Evolutionary conservation across 2,797 vertebrate genomes (phyloP), one percentile per base, ranked within the genome.

Genomic region (Chaetodon trifasciatus): DNA sequence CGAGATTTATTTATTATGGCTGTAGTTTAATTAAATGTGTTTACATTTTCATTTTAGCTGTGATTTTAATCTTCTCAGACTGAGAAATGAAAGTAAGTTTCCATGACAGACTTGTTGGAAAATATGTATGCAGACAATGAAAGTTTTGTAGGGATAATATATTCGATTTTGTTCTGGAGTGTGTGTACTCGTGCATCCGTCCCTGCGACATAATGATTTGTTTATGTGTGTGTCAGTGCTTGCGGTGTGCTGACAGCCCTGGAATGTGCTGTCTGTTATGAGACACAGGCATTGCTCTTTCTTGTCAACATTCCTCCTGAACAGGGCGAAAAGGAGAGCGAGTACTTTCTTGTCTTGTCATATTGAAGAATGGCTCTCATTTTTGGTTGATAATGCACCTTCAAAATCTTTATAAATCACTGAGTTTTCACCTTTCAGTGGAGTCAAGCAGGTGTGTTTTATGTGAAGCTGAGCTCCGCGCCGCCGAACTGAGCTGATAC

Each of bases 351-450:
- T 88, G 85, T 89, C 76, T 79, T 89, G 85, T 86, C 88, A 91
- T 56, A 68, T 62, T 94, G 88, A 92, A 83, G 73, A 88, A 90
- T 78, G 79, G 32, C 66, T 87, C 84, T 89, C 78, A 65, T 89
- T 89, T 86, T 79, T 61, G 71, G 85, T 82, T 74, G 79, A 87
- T 87, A 84, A 89, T 85, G 74, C 23, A 3, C 67, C 82, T 76
- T 76, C 63, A 32, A 77, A 86, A 76, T 88, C 82, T 88, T 83
- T 74, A 86, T 81, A 81, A 90, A 88, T 86, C 82, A 79, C 79
- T 0, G 47, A 24, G 52, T 64, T 79, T 67, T 75, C 70, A 82
- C 66, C 72, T 86, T 64, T 85, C 60, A 35, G 47, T 24, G 56
- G 71, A 72, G 78, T 78, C 75, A 56, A 76, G 64, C 52, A 19